Base-by-base conservation (phyloP, 1,140 invertebrate genomes). In the Dreissena polymorpha region DNA sequence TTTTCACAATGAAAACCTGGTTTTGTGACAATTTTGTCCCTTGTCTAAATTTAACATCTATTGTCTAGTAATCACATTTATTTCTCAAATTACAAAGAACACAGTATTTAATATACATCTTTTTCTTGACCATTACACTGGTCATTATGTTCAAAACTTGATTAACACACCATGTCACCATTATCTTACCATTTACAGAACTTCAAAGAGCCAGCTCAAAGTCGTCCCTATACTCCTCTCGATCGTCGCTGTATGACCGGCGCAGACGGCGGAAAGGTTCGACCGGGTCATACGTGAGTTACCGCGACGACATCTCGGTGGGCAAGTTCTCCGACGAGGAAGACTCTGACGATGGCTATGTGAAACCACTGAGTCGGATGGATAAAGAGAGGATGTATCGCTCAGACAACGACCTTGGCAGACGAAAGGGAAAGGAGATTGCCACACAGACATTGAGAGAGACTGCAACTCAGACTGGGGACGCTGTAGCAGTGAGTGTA, bases 241-340 rank as follows among this genome's bases (percentile, higher is more conserved):
- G 90, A 39, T 90, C 89, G 29, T 91, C 90, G 16, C 63, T 91
- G 21, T 91, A 91, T 74, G 87, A 87, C n/a, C 81, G 90, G 12
- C 67, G 88, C 18, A 57, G 87, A 53, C 60, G 84, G 49, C 39
- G 79, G 25, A 82, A 82, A 21, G 84, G 76, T 53, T 81, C 88
- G 3, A 89, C 84, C 55, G 82, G 85, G 14, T 91, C 90, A 12
- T 86, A 86, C 68, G 85, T 82, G 0, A 89, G 89, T 0, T 75
- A 78, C 16, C 81, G 87, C 55, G 90, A 91, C 85, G 90, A 91
- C 71, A 85, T 91, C 53, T 89, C 90, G 8, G 68, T 83, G 50
- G 82, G 77, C 18, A 65, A 73, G 3, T 70, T 80, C 64, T 86
- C 86, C 27, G 70, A 49, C 10, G 84, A 86, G 53, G 85, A 86